These are phyloP conservation scores for Zootermopsis nevadensis DNA, from an alignment of 2,888 invertebrate genomes.

Conservation along the genomic window DNA sequence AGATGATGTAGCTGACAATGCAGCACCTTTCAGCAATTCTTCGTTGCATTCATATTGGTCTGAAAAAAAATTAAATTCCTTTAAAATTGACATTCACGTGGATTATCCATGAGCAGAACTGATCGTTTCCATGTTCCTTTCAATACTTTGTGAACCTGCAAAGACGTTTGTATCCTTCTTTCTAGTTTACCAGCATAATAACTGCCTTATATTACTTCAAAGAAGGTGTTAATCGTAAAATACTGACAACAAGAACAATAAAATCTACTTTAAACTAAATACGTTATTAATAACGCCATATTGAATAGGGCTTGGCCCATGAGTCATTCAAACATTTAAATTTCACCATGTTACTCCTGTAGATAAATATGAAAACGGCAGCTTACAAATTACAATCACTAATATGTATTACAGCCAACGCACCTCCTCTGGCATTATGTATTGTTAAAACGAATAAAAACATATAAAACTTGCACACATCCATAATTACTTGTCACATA, in stretches of 20 bases:
- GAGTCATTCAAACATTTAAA: constrained; percentile 19
- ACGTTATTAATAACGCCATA: constrained; percentile 13
- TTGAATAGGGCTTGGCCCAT: constrained; percentile 23
- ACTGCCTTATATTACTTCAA: too few species aligned
- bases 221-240: too few species aligned
- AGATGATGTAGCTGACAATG: constrained; percentile 82
- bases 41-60: constrained; percentile 81
- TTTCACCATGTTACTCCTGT: not conserved
- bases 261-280: not conserved
- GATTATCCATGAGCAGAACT: not conserved
- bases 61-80: constrained; percentile 8
- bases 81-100: not conserved
- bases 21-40: constrained; percentile 79
- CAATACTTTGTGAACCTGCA: not conserved
- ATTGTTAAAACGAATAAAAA: constrained; percentile 3
- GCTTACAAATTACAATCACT: too few species aligned
- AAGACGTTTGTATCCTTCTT: too few species aligned
- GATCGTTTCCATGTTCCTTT: not conserved
- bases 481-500: not conserved
- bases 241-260: not conserved
- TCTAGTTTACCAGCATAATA: too few species aligned
- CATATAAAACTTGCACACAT: not conserved
- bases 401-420: not conserved
- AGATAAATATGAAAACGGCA: not conserved
- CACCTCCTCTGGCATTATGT: not conserved